A percentile compares a stretch with the other conserved stretches of the same genome.
Evolutionary conservation across 2,797 vertebrate genomes (phyloP).

Genomic region (Labroides dimidiatus): DNA sequence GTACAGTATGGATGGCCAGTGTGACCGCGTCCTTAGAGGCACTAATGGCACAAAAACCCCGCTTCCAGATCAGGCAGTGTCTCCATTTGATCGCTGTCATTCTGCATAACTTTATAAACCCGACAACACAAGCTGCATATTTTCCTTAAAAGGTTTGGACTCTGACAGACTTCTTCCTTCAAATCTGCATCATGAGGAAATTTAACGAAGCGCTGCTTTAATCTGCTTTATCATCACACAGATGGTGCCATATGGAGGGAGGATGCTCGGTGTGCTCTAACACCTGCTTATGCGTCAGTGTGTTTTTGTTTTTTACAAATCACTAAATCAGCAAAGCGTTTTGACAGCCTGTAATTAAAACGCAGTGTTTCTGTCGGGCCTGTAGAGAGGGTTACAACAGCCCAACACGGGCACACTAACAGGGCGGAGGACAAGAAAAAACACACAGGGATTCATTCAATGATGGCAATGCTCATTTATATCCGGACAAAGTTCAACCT

Average conservation of each 20-base stretch:
- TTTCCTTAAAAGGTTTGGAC: neutral
- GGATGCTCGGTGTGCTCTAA: neutral
- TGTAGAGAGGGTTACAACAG: neutral
- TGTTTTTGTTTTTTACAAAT: neutral
- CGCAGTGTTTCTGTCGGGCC: slow-evolving; percentile 1
- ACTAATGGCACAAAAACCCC: no score
- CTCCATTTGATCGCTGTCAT: no score
- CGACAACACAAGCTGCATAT: neutral
- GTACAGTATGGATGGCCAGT: no score
- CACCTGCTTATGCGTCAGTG: neutral
- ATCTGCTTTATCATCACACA: slow-evolving; percentile 3
- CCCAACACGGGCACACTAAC: slow-evolving; percentile 13
- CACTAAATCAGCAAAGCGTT: neutral
- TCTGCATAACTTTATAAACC: no score
- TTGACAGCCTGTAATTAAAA: neutral
- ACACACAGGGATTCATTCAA: no score
- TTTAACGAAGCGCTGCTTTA: neutral
- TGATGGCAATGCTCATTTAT: no score
- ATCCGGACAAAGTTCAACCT: no score
- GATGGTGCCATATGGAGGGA: slow-evolving; percentile 11
- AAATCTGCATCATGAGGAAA: neutral
- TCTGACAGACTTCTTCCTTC: neutral
- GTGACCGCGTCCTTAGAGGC: no score
- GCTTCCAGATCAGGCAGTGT: no score
- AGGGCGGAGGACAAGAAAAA: neutral